phyloP scores from a whole-genome alignment of 2,113 vertebrate species.

The Paramisgurnus dabryanus region DNA sequence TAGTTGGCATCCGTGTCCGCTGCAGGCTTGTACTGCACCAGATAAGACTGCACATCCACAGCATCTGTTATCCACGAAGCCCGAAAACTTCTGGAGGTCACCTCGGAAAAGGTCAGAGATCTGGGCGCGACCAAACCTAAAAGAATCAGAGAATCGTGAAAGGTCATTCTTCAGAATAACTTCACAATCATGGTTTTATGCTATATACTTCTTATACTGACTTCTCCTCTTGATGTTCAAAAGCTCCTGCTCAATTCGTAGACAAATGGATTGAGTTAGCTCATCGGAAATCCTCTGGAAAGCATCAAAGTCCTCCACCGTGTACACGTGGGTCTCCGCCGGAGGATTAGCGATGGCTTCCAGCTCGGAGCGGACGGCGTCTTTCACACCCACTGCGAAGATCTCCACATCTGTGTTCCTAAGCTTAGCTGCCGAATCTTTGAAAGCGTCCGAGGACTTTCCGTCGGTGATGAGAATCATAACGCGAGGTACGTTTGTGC shows the following conservation, averaged over 20 bases:
- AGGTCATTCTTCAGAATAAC: too few species aligned
- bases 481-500: slow-evolving; percentile 87
- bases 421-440: slow-evolving; percentile 85
- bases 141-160: neutral
- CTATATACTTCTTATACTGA: slow-evolving; percentile 69
- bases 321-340: slow-evolving; percentile 91
- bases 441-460: slow-evolving; percentile 97
- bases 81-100: slow-evolving; percentile 84
- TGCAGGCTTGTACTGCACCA: slow-evolving; percentile 82
- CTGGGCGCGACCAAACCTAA: slow-evolving; percentile 83
- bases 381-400: slow-evolving; percentile 97
- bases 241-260: slow-evolving; percentile 93
- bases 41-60: slow-evolving; percentile 78
- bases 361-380: slow-evolving; percentile 91
- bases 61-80: slow-evolving; percentile 81
- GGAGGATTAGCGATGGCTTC: slow-evolving; percentile 92
- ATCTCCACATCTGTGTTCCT: slow-evolving; percentile 90
- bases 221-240: slow-evolving; percentile 84
- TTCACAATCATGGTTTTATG: too few species aligned
- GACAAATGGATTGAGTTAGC: slow-evolving; percentile 93
- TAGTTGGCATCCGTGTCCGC: slow-evolving; percentile 67
- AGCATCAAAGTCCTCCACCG: slow-evolving; percentile 97
- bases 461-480: slow-evolving; percentile 98
- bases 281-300: slow-evolving; percentile 96
- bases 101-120: slow-evolving; percentile 83